Evolutionary conservation across 1,140 invertebrate genomes (phyloP).

Genomic region (Drosophila prosaltans): DNA sequence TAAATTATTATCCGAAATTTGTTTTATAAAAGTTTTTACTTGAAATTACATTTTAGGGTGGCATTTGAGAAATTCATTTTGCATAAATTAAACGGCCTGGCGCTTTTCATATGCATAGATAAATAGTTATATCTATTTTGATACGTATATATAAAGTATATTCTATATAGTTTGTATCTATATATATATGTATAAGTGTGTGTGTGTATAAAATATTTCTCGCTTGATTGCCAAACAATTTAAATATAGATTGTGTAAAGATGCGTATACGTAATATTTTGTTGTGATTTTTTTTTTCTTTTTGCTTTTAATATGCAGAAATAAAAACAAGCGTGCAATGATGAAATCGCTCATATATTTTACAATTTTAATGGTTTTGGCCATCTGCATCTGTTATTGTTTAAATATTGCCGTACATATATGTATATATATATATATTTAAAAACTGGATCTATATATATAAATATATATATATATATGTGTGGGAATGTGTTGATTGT

Average conservation of each 20-base stretch:
- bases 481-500: slow-evolving; percentile 26
- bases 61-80: slow-evolving; percentile 19
- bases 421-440: not conserved
- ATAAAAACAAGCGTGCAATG: slow-evolving; percentile 46
- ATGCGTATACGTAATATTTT: slow-evolving; percentile 19
- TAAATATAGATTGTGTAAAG: slow-evolving; percentile 16
- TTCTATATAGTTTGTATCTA: not conserved
- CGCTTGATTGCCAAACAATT: slow-evolving; percentile 33
- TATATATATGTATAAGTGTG: not conserved
- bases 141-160: not conserved
- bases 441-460: slow-evolving; percentile 16
- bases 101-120: slow-evolving; percentile 34
- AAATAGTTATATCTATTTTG: slow-evolving; percentile 15
- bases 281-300: slow-evolving; percentile 35
- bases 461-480: slow-evolving; percentile 14
- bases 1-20: not conserved
- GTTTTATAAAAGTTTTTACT: slow-evolving; percentile 3
- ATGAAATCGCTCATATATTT: slow-evolving; percentile 45
- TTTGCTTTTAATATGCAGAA: slow-evolving; percentile 29
- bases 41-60: slow-evolving; percentile 40
- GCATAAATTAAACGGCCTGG: slow-evolving; percentile 44
- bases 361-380: slow-evolving; percentile 36
- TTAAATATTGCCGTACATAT: slow-evolving; percentile 9
- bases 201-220: slow-evolving; percentile 26
- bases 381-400: slow-evolving; percentile 44